These are phyloP conservation scores for Spatulosminthurus flaviceps DNA, from an alignment of 2,888 invertebrate species.

Conservation along the genomic window DNA sequence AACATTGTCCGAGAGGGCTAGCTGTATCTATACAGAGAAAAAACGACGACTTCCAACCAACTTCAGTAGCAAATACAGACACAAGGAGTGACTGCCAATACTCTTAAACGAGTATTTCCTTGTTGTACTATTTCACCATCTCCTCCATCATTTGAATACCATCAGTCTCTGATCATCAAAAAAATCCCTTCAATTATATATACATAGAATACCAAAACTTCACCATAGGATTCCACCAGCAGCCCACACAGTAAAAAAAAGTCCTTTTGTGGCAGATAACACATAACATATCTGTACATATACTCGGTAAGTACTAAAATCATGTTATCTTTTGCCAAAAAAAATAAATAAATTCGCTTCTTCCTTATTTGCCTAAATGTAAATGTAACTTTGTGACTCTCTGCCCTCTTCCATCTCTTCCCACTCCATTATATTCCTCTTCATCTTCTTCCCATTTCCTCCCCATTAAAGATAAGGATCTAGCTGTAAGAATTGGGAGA, in stretches of 20 bases:
- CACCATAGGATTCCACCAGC: too few species aligned
- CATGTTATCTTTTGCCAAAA: neutral
- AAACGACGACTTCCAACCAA: conserved; percentile 4
- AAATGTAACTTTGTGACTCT: neutral
- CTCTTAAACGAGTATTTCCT: conserved; percentile 4
- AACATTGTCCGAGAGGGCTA: neutral
- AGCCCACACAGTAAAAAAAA: too few species aligned
- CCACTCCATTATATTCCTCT: neutral
- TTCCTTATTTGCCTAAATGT: too few species aligned
- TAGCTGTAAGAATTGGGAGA: neutral
- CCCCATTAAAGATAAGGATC: conserved; percentile 7
- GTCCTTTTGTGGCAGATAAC: neutral
- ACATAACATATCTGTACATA: neutral
- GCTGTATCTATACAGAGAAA: conserved; percentile 1
- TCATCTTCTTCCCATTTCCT: conserved; percentile 15
- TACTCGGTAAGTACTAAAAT: neutral
- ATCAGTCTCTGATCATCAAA: neutral
- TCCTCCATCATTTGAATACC: conserved; percentile 9
- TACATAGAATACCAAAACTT: too few species aligned
- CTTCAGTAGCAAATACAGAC: neutral
- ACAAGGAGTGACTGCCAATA: conserved; percentile 31
- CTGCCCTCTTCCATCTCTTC: neutral
- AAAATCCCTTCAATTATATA: neutral
- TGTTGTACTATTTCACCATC: neutral
- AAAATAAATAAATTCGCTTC: neutral